Base-by-base conservation (phyloP, 2,888 invertebrate species). In the Hylaea fasciaria region DNA sequence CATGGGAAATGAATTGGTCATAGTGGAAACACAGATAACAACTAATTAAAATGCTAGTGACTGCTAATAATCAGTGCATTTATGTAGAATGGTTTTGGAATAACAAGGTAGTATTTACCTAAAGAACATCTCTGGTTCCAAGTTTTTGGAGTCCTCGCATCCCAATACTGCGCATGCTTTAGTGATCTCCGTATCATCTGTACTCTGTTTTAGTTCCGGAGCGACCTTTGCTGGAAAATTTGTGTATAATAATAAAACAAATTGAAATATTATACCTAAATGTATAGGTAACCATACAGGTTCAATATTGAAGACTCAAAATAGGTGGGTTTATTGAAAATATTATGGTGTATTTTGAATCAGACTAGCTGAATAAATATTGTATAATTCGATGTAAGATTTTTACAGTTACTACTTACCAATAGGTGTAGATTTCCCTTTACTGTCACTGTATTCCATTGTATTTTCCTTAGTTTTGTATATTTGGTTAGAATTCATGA, bases 151-250 rank as follows among this genome's bases (percentile, higher is more conserved):
- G 58, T 91, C 90, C 29, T 91, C 92, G 74, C 92, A 92, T 14
- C 91, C 92, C 14, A 87, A 71, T 2, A 92, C 92, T 17, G 91
- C 91, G 78, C 92, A 92, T 4, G 87, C 82, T 65, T 89, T 91
- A 0, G 88, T 85, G 39, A 91, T 92, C 70, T 86, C 88, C 43
- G 85, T 83, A 57, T 87, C 74, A 56, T 87, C 91, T 0, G 82
- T 72, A 65, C 77, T 85, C 56, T 90, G 91, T 73, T 91, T 91
- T 11, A 90, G 65, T 74, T 91, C 91, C 7, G 91, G 91, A 17
- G 91, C 92, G 62, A 91, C 92, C 89, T 86, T 92, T n/a, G 91
- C 91, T 92, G 74, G 29, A 75, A 68, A 66, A 51, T 43, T 1
- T 17, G 37, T 22, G 40, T 11, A 46, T 48, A 29, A 39, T 49